phyloP scores from a whole-genome alignment of 2,888 invertebrate species.

The Epistrophe eligans region DNA sequence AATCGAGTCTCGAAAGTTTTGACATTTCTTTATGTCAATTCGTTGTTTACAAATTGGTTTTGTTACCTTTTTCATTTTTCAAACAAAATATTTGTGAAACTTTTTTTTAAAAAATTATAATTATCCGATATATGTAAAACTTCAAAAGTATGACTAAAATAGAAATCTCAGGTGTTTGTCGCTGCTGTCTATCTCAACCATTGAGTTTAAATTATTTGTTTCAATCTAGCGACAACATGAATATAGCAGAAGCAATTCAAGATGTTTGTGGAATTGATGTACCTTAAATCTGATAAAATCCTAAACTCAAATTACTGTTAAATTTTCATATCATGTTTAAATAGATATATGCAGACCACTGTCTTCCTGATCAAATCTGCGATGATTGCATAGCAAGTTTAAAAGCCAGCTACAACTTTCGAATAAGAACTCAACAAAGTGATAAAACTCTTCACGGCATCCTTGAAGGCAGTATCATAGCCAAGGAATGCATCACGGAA shows the following conservation, averaged over 20 bases:
- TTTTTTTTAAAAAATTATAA: neutral
- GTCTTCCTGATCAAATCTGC: constrained; percentile 34
- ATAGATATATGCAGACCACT: neutral
- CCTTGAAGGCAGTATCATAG: constrained; percentile 20
- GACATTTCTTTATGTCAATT: too few relatives aligned
- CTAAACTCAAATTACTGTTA: neutral
- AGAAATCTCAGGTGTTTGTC: constrained; percentile 25
- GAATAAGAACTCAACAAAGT: constrained; percentile 42
- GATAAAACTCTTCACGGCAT: constrained; percentile 43
- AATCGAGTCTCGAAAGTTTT: too few relatives aligned
- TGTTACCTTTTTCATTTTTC: too few relatives aligned
- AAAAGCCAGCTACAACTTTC: constrained; percentile 24
- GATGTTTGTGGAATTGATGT: constrained; percentile 46
- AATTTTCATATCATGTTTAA: neutral
- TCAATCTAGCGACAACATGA: neutral
- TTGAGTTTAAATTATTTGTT: constrained; percentile 9
- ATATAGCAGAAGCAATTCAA: constrained; percentile 1
- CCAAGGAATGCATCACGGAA: neutral
- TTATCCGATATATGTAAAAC: neutral
- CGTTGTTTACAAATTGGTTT: too few relatives aligned
- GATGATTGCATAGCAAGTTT: constrained; percentile 5
- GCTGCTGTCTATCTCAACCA: constrained; percentile 40
- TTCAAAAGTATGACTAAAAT: neutral
- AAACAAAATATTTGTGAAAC: neutral
- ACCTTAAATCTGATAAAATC: neutral